A percentile compares a stretch with the other conserved stretches of the same genome.
Evolutionary conservation across 2,797 vertebrate genomes (phyloP).

Genomic region (Acrossocheilus wenchowensis): DNA sequence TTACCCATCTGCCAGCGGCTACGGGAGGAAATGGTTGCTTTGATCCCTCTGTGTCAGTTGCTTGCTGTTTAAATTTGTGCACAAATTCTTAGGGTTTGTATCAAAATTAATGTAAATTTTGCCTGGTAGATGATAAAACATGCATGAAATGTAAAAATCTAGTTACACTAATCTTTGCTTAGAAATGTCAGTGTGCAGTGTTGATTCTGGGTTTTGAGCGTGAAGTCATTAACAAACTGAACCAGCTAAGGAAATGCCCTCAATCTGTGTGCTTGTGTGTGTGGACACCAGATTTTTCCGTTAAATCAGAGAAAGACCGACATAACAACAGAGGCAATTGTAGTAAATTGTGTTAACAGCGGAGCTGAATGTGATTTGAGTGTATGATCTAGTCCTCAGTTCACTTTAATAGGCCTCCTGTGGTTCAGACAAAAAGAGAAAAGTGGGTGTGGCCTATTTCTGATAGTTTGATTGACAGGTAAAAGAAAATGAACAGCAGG

Average conservation of each 20-base stretch:
- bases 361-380: slow-evolving; percentile 49
- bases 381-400: slow-evolving; percentile 45
- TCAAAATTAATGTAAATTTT: background rate
- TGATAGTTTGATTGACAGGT: slow-evolving; percentile 59
- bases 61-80: background rate
- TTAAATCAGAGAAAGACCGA: slow-evolving; percentile 10
- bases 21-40: slow-evolving; percentile 35
- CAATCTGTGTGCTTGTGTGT: background rate
- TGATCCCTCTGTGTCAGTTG: slow-evolving; percentile 23
- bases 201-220: background rate
- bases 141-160: background rate
- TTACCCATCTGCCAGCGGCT: slow-evolving; percentile 64
- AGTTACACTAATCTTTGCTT: background rate
- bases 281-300: background rate
- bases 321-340: slow-evolving; percentile 4
- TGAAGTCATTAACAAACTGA: background rate
- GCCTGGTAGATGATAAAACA: background rate
- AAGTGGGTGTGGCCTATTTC: slow-evolving; percentile 54
- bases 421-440: slow-evolving; percentile 47
- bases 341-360: slow-evolving; percentile 55
- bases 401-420: slow-evolving; percentile 63
- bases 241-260: background rate
- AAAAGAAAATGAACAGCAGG: slow-evolving; percentile 62
- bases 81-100: background rate
- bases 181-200: background rate